Base-by-base conservation (phyloP, 2,888 invertebrate genomes). In the Hemithea aestivaria region DNA sequence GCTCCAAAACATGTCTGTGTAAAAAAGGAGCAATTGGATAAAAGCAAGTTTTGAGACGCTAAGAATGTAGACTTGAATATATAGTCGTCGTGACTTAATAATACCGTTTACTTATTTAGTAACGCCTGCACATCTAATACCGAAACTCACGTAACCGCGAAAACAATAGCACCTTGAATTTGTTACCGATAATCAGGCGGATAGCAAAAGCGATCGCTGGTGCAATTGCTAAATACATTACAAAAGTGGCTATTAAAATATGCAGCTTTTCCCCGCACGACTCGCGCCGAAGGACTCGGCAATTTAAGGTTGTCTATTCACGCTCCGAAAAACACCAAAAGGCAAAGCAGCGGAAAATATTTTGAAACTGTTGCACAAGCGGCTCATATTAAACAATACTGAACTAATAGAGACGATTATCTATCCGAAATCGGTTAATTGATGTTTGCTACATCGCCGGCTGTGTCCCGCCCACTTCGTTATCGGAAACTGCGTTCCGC, bases 311-410 rank as follows among this genome's bases (percentile, higher is more conserved):
- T 83, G 80, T 79, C 81, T 81, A 81, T 83, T 81, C 75, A 87
- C 87, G 87, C 87, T 87, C 87, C 87, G 84, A 87, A 87, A 84
- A 85, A 48, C 84, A 85, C 68, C 74, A 76, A 85, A 84, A 83
- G 79, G 82, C 76, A 83, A 75, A 74, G 73, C 73, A 67, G 79
- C 79, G 82, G 83, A 78, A 80, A 78, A 82, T 16, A 76, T 85
- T 84, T 84, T 83, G 82, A 78, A 87, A 87, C 73, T 53, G 57
- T 87, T 87, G 73, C 84, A 71, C 77, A 85, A 87, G 76, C 68
- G 61, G 67, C 53, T 77, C 79, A 76, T 84, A 83, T 81, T 81
- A 79, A 84, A 85, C 84, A 84, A 84, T 83, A 83, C 76, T 73
- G 70, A 79, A 76, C 78, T 80, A 76, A 81, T 83, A 76, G 72